phyloP scores from a whole-genome alignment of 1,140 invertebrate species.

The Charaxes varanes region DNA sequence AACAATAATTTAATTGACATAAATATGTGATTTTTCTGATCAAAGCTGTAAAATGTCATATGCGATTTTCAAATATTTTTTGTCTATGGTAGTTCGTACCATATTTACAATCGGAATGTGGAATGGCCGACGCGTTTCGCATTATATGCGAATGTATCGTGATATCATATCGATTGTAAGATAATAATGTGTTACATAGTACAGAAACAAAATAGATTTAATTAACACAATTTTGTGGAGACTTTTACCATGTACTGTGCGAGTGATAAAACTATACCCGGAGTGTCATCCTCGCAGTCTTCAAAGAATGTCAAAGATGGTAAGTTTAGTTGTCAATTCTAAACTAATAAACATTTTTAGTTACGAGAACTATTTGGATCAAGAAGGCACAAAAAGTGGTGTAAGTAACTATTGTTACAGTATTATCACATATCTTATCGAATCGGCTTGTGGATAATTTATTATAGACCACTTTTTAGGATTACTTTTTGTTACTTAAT shows the following conservation, averaged over 20 bases:
- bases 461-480: too few relatives aligned
- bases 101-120: conserved; percentile 73
- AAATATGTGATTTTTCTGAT: too few relatives aligned
- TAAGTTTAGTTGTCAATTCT: conserved; percentile 68
- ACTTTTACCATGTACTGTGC: conserved; percentile 67
- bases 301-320: conserved; percentile 73
- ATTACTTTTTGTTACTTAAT: too few relatives aligned
- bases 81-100: conserved; percentile 58
- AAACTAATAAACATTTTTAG: conserved; percentile 28
- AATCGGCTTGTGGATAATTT: too few relatives aligned
- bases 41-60: too few relatives aligned
- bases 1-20: too few relatives aligned
- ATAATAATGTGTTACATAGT: conserved; percentile 51
- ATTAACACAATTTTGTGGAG: conserved; percentile 35
- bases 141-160: conserved; percentile 56
- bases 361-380: conserved; percentile 9
- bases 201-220: conserved; percentile 45
- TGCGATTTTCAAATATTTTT: conserved; percentile 28
- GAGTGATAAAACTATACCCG: conserved; percentile 71
- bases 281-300: conserved; percentile 71
- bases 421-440: too few relatives aligned
- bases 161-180: conserved; percentile 48
- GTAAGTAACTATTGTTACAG: too few relatives aligned
- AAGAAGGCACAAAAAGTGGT: too few relatives aligned
- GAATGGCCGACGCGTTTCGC: conserved; percentile 69